These are phyloP conservation scores for Calyptomena viridis DNA, from an alignment of 2,113 vertebrate species.

Conservation along the genomic window DNA sequence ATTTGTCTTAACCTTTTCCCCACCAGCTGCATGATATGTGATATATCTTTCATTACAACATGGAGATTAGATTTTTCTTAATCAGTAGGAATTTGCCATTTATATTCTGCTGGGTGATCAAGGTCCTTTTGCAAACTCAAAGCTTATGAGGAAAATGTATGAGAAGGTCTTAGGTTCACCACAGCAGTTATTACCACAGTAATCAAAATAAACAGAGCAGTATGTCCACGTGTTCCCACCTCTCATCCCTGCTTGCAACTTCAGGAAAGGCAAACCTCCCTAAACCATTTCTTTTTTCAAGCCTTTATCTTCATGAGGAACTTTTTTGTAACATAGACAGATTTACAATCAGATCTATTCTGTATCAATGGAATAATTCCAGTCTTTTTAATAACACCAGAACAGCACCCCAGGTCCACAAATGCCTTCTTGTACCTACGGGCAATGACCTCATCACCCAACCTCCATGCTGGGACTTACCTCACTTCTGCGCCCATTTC, in stretches of 20 bases:
- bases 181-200: background rate
- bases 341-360: background rate
- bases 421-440: background rate
- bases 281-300: background rate
- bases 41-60: background rate
- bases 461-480: background rate
- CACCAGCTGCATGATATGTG: background rate
- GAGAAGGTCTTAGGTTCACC: background rate
- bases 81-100: background rate
- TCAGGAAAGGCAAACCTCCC: background rate
- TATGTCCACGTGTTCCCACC: rapidly evolving
- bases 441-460: background rate
- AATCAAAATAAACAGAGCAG: slow-evolving; percentile 4
- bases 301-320: background rate
- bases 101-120: background rate
- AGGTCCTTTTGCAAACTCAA: background rate
- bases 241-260: background rate
- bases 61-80: background rate
- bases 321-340: background rate
- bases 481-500: background rate
- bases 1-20: slow-evolving; percentile 38
- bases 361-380: background rate
- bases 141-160: background rate
- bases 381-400: background rate
- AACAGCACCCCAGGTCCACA: background rate